Evolutionary conservation across 2,113 vertebrate species (phyloP).

Genomic region (Saimiri boliviensis): DNA sequence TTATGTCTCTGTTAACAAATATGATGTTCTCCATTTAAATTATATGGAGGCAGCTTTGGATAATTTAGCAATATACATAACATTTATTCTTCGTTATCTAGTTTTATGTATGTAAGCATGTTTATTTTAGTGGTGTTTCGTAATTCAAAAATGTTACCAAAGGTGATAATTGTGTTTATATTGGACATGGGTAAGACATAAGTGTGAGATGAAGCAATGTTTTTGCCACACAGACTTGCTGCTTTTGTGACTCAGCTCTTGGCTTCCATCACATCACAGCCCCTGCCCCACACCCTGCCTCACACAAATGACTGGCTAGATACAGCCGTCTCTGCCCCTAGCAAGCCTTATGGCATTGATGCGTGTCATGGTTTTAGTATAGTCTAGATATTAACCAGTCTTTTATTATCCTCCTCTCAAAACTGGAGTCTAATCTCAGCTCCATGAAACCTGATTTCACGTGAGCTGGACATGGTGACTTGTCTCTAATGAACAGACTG

Average conservation of each 20-base stretch:
- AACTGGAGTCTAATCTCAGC: not conserved
- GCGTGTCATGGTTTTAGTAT: not conserved
- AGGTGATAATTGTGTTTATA: not conserved
- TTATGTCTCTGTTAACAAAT: conserved; percentile 40
- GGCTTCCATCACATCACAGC: rapidly evolving
- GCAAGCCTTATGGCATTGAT: too few relatives aligned
- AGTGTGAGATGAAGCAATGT: not conserved
- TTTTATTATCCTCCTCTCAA: not conserved
- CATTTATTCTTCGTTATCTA: not conserved
- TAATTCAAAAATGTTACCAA: rapidly evolving
- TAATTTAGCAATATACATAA: not conserved
- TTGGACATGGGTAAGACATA: not conserved
- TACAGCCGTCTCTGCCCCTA: not conserved
- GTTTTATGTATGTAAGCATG: not conserved
- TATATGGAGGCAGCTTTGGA: not conserved
- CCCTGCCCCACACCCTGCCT: not conserved
- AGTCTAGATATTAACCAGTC: not conserved
- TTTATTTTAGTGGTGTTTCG: not conserved
- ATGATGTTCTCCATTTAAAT: not conserved
- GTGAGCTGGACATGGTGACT: not conserved
- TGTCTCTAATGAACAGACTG: rapidly evolving
- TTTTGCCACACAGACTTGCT: not conserved
- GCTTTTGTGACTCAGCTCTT: not conserved
- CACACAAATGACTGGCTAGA: rapidly evolving
- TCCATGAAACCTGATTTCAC: not conserved